A percentile compares a stretch with the other conserved stretches of the same genome.
phyloP scores from a whole-genome alignment of 1,140 invertebrate species.

The Chironomus striatipennis region DNA sequence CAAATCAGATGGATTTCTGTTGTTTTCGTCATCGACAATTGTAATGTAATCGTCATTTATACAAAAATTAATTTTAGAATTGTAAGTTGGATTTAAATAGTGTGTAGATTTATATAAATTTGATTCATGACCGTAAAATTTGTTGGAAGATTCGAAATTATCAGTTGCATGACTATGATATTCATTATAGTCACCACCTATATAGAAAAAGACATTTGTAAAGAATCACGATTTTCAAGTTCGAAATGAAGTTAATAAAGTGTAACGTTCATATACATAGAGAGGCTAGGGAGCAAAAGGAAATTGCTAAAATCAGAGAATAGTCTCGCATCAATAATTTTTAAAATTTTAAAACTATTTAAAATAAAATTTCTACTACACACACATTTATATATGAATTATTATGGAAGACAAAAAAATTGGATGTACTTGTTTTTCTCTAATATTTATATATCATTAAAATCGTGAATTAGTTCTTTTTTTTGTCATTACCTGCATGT shows the following conservation, averaged over 20 bases:
- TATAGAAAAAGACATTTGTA: not conserved
- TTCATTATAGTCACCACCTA: constrained; percentile 22
- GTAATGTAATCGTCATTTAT: constrained; percentile 18
- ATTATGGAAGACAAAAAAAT: too few species aligned
- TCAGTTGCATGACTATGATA: constrained; percentile 11
- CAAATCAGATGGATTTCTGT: not conserved
- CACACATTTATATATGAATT: too few species aligned
- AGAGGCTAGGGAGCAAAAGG: not conserved
- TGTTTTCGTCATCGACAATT: not conserved
- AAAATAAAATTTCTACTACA: too few species aligned
- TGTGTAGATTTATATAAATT: not conserved
- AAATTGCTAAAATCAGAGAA: constrained; percentile 9
- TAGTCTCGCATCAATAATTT: constrained; percentile 8
- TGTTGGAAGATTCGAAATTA: not conserved
- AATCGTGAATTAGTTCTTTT: not conserved
- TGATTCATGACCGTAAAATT: not conserved
- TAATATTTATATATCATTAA: too few species aligned
- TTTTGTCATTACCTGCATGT: not conserved
- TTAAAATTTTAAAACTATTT: not conserved
- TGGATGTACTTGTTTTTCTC: too few species aligned
- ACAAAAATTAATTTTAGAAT: constrained; percentile 19
- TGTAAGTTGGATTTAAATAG: constrained; percentile 18
- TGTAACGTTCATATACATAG: not conserved
- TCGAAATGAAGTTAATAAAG: constrained; percentile 9
- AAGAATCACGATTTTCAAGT: constrained; percentile 7